Evolutionary conservation across 1,140 invertebrate species (phyloP).

Genomic region (Drosophila biarmipes): DNA sequence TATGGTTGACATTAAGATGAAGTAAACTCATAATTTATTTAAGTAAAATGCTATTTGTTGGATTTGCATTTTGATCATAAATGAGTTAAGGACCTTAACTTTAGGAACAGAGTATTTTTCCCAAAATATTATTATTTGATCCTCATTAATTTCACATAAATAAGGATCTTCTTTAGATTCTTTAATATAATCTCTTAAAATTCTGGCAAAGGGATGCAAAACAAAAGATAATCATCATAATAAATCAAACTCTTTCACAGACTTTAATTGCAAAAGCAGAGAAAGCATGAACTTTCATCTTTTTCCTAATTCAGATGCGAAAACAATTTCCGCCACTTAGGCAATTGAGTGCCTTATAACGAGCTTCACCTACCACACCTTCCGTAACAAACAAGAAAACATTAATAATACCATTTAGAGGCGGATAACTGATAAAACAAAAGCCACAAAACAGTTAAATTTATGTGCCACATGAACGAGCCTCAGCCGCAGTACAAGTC

Average conservation of each 20-base stretch:
- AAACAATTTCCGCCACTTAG: slow-evolving; percentile 32
- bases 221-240: neutral
- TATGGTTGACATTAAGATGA: slow-evolving; percentile 14
- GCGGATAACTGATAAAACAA: slow-evolving; percentile 23
- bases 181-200: too few species aligned
- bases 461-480: slow-evolving; percentile 24
- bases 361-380: neutral
- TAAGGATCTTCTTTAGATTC: too few species aligned
- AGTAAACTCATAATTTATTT: slow-evolving; percentile 8
- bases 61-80: too few species aligned
- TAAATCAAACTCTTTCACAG: neutral
- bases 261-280: neutral
- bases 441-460: slow-evolving; percentile 30
- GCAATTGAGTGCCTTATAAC: slow-evolving; percentile 5
- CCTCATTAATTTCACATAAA: too few species aligned
- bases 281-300: neutral
- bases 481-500: neutral
- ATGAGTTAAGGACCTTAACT: too few species aligned
- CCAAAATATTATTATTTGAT: too few species aligned
- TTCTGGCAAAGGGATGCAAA: neutral
- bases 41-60: neutral
- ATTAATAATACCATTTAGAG: slow-evolving; percentile 34
- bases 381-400: slow-evolving; percentile 10
- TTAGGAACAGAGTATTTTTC: too few species aligned
- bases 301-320: slow-evolving; percentile 9